Evolutionary conservation across 2,113 vertebrate species (phyloP), one percentile per base, ranked within the genome.

Genomic region (Octodon degus): DNA sequence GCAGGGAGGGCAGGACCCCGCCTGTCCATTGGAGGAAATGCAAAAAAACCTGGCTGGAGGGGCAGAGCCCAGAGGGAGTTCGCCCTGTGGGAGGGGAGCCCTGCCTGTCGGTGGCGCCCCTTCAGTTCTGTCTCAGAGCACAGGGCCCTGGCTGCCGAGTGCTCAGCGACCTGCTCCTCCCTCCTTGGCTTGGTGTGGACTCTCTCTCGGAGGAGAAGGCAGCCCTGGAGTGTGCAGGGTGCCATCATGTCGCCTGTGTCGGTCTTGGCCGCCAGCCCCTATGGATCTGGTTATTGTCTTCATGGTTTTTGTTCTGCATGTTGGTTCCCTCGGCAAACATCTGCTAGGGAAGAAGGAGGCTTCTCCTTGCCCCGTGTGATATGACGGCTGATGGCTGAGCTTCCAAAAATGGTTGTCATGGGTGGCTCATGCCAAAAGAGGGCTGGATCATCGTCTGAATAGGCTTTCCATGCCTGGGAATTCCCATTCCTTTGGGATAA

Each of bases 181-280:
- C 13, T 77, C 9, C 3, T 27, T 19, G 5, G 24, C 12, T 58
- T 25, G 4, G 24, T 60, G 24, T 62, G 81, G 88, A 80, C 10
- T 70, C 47, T 25, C 7, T 70, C 47, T 25, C 43, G 22, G 12
- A 25, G n/a, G 68, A 8, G 7, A 82, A 89, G 43, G 37, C 14
- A 40, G 9, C 32, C 2, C 25, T 0, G 0, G 25, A 50, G 2
- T 22, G 27, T 32, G 20, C 30, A 5, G 27, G 0, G 3, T 0
- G 1, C 25, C 74, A 53, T 22, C 13, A 12, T 67, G 32, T 84
- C 25, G 7, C 37, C 43, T 32, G 7, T 17, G 22, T 24, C 76
- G 27, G 16, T 74, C 40, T 88, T 47, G 50, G 0, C 5, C 8
- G 62, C 5, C 20, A 37, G 70, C 24, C 12, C 3, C 34, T 11